These are phyloP conservation scores for Holotrichia oblita DNA, from an alignment of 1,140 invertebrate genomes.

Conservation along the genomic window DNA sequence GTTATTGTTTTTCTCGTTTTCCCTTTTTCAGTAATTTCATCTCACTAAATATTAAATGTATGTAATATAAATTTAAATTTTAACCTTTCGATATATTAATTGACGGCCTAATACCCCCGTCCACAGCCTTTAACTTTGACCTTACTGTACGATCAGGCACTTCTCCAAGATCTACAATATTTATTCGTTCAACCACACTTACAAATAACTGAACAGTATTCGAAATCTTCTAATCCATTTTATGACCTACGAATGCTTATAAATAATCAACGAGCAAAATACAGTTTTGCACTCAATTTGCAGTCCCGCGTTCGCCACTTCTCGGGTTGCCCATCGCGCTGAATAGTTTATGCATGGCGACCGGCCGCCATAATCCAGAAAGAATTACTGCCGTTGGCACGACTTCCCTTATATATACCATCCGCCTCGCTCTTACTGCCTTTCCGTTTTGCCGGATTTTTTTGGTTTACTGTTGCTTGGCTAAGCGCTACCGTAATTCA, in stretches of 20 bases:
- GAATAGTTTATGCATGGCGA: conserved; percentile 5
- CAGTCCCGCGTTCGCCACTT: background rate
- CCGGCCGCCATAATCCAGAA: conserved; percentile 11
- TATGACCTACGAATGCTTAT: background rate
- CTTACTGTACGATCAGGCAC: background rate
- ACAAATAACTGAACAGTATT: background rate
- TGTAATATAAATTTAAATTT: too few relatives aligned
- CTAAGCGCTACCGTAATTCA: conserved; percentile 11
- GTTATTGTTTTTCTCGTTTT: too few relatives aligned
- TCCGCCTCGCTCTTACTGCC: background rate
- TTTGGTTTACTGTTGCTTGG: conserved; percentile 15
- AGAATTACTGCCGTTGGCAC: conserved; percentile 19
- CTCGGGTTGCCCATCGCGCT: background rate
- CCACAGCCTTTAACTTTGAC: too few relatives aligned
- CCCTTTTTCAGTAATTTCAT: too few relatives aligned
- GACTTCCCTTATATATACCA: background rate
- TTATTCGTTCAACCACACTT: background rate
- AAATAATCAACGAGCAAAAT: conserved; percentile 7
- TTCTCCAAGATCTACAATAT: background rate
- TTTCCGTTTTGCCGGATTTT: background rate
- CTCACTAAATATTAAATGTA: too few relatives aligned
- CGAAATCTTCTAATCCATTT: background rate
- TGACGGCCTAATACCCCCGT: too few relatives aligned
- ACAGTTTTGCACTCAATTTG: conserved; percentile 16
- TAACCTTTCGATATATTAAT: too few relatives aligned